Percentiles rank a stretch among this genome's conserved stretches.
Conservation (phyloP, 2,113 vertebrate species). For the Colaptes auratus region DNA sequence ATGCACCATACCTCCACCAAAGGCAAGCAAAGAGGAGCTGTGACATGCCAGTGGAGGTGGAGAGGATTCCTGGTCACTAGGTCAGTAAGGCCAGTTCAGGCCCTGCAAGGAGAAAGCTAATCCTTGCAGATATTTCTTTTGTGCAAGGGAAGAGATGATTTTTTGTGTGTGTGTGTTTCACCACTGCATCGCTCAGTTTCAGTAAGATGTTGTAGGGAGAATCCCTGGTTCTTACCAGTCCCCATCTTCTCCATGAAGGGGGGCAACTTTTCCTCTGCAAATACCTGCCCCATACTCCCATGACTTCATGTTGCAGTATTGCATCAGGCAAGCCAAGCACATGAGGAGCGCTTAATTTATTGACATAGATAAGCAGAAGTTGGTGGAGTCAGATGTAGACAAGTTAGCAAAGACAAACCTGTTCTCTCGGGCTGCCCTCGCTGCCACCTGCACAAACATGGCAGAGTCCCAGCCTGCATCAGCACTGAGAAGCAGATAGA, state of each 20-base stretch:
- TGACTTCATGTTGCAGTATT: neutral
- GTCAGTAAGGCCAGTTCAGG: neutral
- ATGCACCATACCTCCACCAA: rapidly evolving
- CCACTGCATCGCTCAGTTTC: neutral
- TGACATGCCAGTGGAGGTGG: neutral
- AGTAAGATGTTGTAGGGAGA: neutral
- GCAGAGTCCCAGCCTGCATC: neutral
- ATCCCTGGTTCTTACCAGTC: neutral
- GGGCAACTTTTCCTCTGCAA: neutral
- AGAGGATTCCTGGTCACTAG: neutral
- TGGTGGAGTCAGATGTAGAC: neutral
- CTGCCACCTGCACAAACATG: neutral
- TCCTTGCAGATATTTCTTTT: neutral
- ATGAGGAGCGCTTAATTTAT: neutral
- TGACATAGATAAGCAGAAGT: neutral
- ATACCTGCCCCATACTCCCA: rapidly evolving
- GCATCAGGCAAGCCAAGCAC: neutral
- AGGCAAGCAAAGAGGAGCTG: neutral
- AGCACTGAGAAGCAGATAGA: rapidly evolving
- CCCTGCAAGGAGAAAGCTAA: neutral
- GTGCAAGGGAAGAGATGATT: neutral
- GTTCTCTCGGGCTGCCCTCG: neutral
- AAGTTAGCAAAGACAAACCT: constrained; percentile 12
- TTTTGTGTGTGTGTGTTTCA: neutral
- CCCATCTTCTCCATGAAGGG: neutral